These are phyloP conservation scores for Proteles cristata DNA, from an alignment of 2,113 vertebrate genomes.

Conservation along the genomic window DNA sequence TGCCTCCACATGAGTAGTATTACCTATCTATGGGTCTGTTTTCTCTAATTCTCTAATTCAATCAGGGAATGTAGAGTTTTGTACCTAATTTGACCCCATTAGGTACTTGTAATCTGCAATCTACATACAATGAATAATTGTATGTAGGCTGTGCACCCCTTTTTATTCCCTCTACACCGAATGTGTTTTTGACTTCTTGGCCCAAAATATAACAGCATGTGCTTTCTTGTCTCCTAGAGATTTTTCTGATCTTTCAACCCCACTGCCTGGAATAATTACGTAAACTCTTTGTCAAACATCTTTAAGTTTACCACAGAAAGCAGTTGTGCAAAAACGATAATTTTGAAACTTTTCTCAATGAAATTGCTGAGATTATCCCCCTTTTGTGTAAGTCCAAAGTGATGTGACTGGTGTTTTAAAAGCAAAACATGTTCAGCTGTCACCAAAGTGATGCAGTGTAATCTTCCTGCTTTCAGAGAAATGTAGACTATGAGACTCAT, in stretches of 20 bases:
- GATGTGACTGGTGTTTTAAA: slow-evolving; percentile 59
- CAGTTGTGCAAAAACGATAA: slow-evolving; percentile 11
- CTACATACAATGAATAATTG: neutral
- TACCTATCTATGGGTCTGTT: neutral
- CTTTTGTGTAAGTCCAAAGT: slow-evolving; percentile 58
- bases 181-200: neutral
- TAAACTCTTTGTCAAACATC: slow-evolving; percentile 47
- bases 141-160: neutral
- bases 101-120: neutral
- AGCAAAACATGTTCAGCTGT: slow-evolving; percentile 52
- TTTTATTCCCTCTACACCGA: neutral
- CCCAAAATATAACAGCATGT: neutral
- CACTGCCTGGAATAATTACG: neutral
- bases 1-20: neutral
- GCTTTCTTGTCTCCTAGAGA: neutral
- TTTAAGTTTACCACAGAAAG: slow-evolving; percentile 48
- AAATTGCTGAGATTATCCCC: slow-evolving; percentile 69
- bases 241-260: slow-evolving; percentile 2
- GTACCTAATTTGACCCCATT: neutral
- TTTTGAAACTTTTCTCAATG: slow-evolving; percentile 53
- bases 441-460: slow-evolving; percentile 23
- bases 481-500: neutral
- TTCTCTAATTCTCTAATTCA: neutral
- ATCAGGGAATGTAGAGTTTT: neutral
- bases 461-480: slow-evolving; percentile 55